These are phyloP conservation scores for Mormyrops attenuatus DNA, from an alignment of 2,797 vertebrate genomes.

Conservation along the genomic window DNA sequence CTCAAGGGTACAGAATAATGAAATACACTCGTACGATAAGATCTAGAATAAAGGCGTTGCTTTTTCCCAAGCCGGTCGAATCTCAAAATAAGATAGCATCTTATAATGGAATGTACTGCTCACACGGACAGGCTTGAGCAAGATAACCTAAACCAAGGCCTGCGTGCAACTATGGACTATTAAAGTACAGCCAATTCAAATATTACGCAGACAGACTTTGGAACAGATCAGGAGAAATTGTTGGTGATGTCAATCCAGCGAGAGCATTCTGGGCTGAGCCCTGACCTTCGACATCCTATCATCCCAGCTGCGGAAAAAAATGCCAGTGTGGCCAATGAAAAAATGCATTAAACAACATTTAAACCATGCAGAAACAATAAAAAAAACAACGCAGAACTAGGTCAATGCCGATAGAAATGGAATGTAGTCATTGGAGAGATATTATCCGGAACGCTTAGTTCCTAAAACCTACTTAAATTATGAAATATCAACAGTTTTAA, in stretches of 20 bases:
- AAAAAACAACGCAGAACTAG: not conserved
- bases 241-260: constrained; percentile 46
- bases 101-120: constrained; percentile 39
- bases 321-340: not conserved
- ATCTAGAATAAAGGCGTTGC: constrained; percentile 10
- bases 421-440: not conserved
- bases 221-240: constrained; percentile 39
- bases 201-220: constrained; percentile 49
- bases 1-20: constrained; percentile 7
- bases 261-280: constrained; percentile 38
- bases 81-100: constrained; percentile 11
- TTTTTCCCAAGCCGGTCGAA: not conserved
- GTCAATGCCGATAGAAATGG: not conserved
- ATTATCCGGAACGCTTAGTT: not conserved
- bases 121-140: constrained; percentile 35
- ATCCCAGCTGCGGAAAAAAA: not conserved
- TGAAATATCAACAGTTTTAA: not conserved
- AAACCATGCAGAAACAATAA: not conserved
- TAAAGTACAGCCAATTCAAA: constrained; percentile 58
- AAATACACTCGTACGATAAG: not conserved
- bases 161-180: constrained; percentile 41
- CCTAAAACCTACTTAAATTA: not conserved
- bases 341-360: not conserved
- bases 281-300: not conserved
- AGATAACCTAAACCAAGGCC: constrained; percentile 49